Base-by-base conservation (phyloP, 2,888 invertebrate genomes). In the Ennomos quercinarius region DNA sequence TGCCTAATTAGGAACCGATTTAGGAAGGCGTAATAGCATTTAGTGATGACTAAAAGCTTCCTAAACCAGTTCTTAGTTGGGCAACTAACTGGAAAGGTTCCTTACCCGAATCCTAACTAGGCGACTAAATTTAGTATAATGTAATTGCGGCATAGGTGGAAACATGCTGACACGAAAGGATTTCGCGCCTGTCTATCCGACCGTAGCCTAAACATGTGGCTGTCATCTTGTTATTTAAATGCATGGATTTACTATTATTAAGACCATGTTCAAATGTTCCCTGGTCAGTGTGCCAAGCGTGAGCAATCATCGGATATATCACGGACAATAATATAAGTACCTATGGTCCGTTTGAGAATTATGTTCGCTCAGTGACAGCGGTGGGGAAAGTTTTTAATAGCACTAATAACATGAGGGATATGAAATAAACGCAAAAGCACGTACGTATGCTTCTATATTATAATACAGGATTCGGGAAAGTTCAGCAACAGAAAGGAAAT, bases 201-300 rank as follows among this genome's bases (percentile, higher is more conserved):
- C 37, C 37, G 37, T 57, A 63, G 73, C 67, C 73, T 71, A 73
- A 76, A 74, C 74, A 67, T 59, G 67, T 68, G 74, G 54, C 73
- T 74, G 81, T 81, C 86, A 79, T 72, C 76, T 78, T 73, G 78
- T 81, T 80, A 76, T 75, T 67, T 75, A 70, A 71, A 17, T 17
- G 17, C 17, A 17, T 17, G 17, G 17, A 17, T 17, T 17, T n/a
- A n/a, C n/a, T n/a, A n/a, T n/a, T n/a, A n/a, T n/a, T 17, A 17
- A 17, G 17, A 17, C 17, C 17, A 17, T 17, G 17, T 17, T 17
- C 3, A 17, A 17, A 73, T 74, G 66, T 73, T 72, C 75, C 76
- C 67, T 81, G 85, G 84, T 84, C 81, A 86, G 84, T 85, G 71
- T 83, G 86, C 78, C 83, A 78, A 73, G 76, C 83, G 80, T 82